These are phyloP conservation scores for Mormyrops attenuatus DNA, from an alignment of 2,797 vertebrate genomes.

Conservation along the genomic window DNA sequence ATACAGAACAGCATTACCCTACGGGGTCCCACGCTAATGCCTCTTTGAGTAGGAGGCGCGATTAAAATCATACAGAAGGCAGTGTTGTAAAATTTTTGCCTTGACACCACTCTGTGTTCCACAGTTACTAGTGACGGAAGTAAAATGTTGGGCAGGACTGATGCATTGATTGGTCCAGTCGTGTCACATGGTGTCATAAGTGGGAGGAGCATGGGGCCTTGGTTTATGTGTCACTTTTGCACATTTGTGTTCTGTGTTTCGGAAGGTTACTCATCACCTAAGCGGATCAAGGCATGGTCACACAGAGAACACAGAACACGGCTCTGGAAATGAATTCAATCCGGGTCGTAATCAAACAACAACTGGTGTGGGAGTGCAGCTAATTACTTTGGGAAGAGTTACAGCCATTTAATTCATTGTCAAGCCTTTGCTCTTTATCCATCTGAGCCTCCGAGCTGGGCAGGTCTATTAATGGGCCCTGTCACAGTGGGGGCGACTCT, in stretches of 20 bases:
- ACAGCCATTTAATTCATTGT: slow-evolving; percentile 27
- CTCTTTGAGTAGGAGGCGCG: not conserved
- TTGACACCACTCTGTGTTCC: not conserved
- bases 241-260: not conserved
- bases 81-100: not conserved
- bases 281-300: not conserved
- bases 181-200: not conserved
- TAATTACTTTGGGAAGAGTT: slow-evolving; percentile 36
- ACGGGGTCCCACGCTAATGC: not conserved
- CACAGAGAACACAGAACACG: slow-evolving; percentile 23
- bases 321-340: slow-evolving; percentile 35
- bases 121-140: not conserved
- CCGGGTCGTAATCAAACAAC: slow-evolving; percentile 35
- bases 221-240: not conserved
- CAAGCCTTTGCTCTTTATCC: slow-evolving; percentile 24
- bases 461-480: not conserved
- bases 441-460: slow-evolving; percentile 18
- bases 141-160: not conserved
- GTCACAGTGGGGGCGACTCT: not conserved
- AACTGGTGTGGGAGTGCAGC: slow-evolving; percentile 27
- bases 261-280: not conserved
- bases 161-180: not conserved
- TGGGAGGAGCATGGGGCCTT: not conserved
- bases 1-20: not conserved
- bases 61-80: not conserved